A percentile compares a stretch with the other conserved stretches of the same genome.
phyloP scores from a whole-genome alignment of 2,888 invertebrate species.

The Cryptocephalus primarius region DNA sequence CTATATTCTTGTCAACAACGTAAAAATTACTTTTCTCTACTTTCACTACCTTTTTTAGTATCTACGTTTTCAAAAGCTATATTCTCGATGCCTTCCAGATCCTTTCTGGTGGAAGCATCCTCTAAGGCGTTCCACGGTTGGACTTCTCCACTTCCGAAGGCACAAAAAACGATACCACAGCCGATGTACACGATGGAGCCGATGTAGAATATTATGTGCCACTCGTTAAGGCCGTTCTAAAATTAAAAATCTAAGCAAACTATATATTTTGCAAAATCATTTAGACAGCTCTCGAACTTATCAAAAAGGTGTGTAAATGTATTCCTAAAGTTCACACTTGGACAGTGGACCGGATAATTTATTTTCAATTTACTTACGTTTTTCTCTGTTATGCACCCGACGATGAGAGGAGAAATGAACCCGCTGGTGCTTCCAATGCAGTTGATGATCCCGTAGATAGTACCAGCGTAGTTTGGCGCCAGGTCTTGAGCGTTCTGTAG shows the following conservation, averaged over 20 bases:
- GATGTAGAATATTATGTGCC: conserved; percentile 63
- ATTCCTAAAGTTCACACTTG: background rate
- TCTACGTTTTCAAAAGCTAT: conserved; percentile 12
- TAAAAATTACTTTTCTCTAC: no score
- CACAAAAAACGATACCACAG: conserved; percentile 55
- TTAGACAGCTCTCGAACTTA: background rate
- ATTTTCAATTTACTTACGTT: conserved; percentile 27
- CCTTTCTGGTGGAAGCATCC: conserved; percentile 2
- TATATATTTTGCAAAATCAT: background rate
- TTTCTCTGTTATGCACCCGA: conserved; percentile 41
- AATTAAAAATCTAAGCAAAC: conserved; percentile 18
- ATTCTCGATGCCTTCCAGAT: conserved; percentile 12
- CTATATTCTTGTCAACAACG: no score
- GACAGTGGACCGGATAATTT: background rate
- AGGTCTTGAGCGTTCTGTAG: conserved; percentile 51
- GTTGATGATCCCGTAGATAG: conserved; percentile 63
- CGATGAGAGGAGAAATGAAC: conserved; percentile 58
- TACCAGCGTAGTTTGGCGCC: conserved; percentile 63
- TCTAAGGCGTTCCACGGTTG: conserved; percentile 56
- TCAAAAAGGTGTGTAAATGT: background rate
- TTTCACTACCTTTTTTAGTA: conserved; percentile 1
- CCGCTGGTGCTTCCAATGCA: conserved; percentile 60
- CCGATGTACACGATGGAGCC: conserved; percentile 59
- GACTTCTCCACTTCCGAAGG: conserved; percentile 60
- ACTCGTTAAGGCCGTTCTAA: conserved; percentile 67